A percentile compares a stretch with the other conserved stretches of the same genome.
Evolutionary conservation across 2,113 vertebrate genomes (phyloP).

Genomic region (Dipodomys merriami): DNA sequence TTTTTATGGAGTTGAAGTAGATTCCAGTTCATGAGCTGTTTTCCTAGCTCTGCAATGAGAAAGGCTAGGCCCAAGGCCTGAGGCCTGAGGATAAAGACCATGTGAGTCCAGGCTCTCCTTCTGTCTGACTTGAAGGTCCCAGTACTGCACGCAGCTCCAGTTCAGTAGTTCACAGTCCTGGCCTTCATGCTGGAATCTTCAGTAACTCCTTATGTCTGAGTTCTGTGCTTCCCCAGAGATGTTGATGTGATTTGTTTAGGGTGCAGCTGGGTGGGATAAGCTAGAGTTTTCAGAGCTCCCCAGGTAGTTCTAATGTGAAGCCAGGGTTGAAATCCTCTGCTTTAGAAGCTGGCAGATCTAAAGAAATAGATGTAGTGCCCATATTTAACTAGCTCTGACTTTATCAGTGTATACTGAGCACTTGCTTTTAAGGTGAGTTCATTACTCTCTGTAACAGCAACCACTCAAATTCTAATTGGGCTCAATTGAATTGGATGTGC

Average conservation of each 20-base stretch:
- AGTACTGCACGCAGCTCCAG: neutral
- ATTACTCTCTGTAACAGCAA: constrained; percentile 25
- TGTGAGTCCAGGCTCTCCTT: neutral
- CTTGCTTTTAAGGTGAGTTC: constrained; percentile 45
- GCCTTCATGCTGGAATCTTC: neutral
- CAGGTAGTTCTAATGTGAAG: constrained; percentile 10
- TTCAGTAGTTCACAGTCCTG: neutral
- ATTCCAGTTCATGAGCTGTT: neutral
- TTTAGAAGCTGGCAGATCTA: neutral
- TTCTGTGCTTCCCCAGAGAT: neutral
- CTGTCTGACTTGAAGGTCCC: neutral
- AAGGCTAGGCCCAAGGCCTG: neutral
- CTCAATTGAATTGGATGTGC: neutral
- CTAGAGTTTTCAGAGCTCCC: constrained; percentile 42
- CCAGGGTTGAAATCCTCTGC: neutral
- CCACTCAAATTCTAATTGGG: constrained; percentile 27
- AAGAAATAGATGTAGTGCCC: neutral
- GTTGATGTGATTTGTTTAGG: neutral
- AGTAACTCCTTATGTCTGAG: neutral
- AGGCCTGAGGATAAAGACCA: neutral
- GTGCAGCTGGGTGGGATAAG: neutral
- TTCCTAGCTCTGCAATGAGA: neutral
- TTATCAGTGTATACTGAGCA: neutral
- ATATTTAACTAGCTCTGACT: constrained; percentile 22
- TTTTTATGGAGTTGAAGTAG: neutral